phyloP scores from a whole-genome alignment of 2,888 invertebrate species.

The Cephus pygmeus region DNA sequence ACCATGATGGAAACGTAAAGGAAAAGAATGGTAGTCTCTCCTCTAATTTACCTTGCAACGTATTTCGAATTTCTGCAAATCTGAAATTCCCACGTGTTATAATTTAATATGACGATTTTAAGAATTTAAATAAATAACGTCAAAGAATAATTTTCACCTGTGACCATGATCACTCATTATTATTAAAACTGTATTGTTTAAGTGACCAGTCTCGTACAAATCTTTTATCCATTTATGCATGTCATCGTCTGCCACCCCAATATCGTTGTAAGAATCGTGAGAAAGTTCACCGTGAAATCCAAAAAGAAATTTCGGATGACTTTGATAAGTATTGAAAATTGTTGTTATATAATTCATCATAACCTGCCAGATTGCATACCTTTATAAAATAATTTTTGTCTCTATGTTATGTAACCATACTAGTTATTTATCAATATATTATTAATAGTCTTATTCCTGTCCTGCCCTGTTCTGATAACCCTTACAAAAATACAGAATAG shows the following conservation, averaged over 20 bases:
- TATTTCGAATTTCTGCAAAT: slow-evolving; percentile 83
- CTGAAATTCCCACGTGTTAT: slow-evolving; percentile 63
- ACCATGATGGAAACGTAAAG: slow-evolving; percentile 79
- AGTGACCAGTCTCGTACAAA: slow-evolving; percentile 71
- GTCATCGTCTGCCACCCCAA: slow-evolving; percentile 83
- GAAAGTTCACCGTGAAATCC: slow-evolving; percentile 91
- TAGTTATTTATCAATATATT: slow-evolving; percentile 51
- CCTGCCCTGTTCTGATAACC: not conserved
- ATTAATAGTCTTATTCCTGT: not conserved
- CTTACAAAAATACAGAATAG: slow-evolving; percentile 8
- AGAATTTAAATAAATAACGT: not conserved
- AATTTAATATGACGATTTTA: not conserved
- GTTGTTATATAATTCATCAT: slow-evolving; percentile 69
- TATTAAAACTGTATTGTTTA: slow-evolving; percentile 85
- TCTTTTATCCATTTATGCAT: slow-evolving; percentile 74
- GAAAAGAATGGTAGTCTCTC: slow-evolving; percentile 91
- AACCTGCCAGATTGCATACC: slow-evolving; percentile 53
- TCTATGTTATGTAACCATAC: not conserved
- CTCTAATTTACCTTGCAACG: slow-evolving; percentile 91
- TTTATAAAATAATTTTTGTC: not conserved
- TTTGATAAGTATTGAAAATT: slow-evolving; percentile 72
- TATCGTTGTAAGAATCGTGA: slow-evolving; percentile 85
- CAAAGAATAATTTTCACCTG: slow-evolving; percentile 68
- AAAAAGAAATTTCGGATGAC: slow-evolving; percentile 83
- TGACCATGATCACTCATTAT: slow-evolving; percentile 96